Percentiles rank a stretch among this genome's conserved stretches.
These are phyloP conservation scores for Rotaria macrura DNA, from an alignment of 2,888 invertebrate species.

Conservation along the genomic window DNA sequence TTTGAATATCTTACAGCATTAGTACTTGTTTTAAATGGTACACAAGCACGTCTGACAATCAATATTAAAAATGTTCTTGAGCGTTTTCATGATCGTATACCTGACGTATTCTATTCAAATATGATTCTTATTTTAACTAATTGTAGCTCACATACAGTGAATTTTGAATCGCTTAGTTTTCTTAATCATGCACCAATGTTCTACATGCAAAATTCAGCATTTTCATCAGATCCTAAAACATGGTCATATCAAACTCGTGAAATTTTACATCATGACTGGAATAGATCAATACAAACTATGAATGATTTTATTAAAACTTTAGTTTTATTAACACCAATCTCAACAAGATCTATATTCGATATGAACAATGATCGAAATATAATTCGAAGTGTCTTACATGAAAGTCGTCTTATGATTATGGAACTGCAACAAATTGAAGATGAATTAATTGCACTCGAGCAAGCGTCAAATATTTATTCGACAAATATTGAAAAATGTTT, in stretches of 20 bases:
- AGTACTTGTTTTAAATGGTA: not conserved
- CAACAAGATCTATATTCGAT: not conserved
- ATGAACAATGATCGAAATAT: not conserved
- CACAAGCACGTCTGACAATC: not conserved
- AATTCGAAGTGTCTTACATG: not conserved
- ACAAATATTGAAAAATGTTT: not conserved
- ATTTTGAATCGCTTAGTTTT: not conserved
- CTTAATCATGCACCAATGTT: not conserved
- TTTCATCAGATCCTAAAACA: not conserved
- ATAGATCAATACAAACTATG: not conserved
- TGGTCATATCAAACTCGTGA: not conserved
- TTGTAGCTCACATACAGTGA: not conserved
- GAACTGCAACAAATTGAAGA: constrained; percentile 1
- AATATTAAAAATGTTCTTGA: constrained; percentile 5
- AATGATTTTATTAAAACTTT: constrained; percentile 18
- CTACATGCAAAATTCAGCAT: constrained; percentile 21
- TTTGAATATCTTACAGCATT: not conserved
- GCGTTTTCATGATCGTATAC: not conserved
- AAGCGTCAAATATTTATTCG: not conserved
- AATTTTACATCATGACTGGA: not conserved
- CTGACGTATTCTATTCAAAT: not conserved
- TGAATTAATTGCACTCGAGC: constrained; percentile 3
- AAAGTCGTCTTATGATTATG: not conserved
- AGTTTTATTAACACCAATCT: not conserved
- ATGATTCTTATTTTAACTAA: not conserved